Base-by-base conservation (phyloP, 2,888 invertebrate genomes). In the Drepana falcataria region DNA sequence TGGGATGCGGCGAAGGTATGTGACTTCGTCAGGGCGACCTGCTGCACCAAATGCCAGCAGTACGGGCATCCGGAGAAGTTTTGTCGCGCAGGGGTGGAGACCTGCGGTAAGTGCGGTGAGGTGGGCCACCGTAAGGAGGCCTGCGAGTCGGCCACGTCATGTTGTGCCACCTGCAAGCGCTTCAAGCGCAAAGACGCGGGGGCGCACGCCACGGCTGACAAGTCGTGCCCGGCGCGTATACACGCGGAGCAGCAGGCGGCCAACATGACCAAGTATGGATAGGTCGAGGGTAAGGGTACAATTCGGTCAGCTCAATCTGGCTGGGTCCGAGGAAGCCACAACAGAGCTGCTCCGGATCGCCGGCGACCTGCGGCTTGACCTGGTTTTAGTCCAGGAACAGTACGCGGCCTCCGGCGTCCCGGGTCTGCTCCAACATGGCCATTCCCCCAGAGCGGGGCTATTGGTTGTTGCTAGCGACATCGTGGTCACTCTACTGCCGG, bases 291-390 rank as follows among this genome's bases (percentile, higher is more conserved):
- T 4, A 0, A 6, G 0, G 3, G 37, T 37, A 37, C 4, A 3
- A 37, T 1, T 68, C 0, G 69, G 69, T 0, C 72, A 73, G 48
- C 5, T 73, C 0, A 71, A 72, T n/a, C 55, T 67, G 0, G 55
- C 53, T 3, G 65, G 69, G 0, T 63, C 65, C 0, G 55, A 47
- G 6, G 34, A 51, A 0, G 70, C 71, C 0, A 70, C 68, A 0
- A 40, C 0, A 9, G 69, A 73, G 52, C 48, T 68, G 0, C 61
- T 60, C 4, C 3, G 37, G 5, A 0, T 52, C 47, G 0, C 2
- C 71, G 0, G 61, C 66, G 0, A 7, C 9, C 0, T 57, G 62
- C 21, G 21, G 21, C 21, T 21, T 21, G 21, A 21, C 21, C 21
- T 21, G 21, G 21, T 21, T 21, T 21, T 21, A 21, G 57, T 70